These are phyloP conservation scores for Rugalucina vietnamica DNA, from an alignment of 2,888 invertebrate species.

Conservation along the genomic window DNA sequence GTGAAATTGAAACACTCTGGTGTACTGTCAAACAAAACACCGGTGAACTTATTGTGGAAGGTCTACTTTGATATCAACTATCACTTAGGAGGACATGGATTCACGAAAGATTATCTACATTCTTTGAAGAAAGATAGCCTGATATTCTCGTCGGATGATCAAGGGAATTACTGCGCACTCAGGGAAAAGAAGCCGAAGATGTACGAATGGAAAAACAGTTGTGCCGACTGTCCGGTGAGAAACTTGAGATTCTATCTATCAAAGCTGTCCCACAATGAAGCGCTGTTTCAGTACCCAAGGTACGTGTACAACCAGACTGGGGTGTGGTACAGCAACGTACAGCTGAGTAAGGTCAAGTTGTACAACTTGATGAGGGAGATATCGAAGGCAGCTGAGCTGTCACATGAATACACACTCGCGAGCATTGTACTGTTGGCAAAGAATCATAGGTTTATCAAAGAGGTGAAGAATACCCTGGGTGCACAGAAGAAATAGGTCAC, in stretches of 20 bases:
- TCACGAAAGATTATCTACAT: conserved; percentile 23
- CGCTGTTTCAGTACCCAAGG: conserved; percentile 46
- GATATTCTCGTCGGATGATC: conserved; percentile 43
- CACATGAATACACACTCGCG: conserved; percentile 20
- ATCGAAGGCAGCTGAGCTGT: conserved; percentile 30
- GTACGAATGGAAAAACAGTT: conserved; percentile 37
- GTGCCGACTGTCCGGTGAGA: conserved; percentile 49
- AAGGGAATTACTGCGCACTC: conserved; percentile 46
- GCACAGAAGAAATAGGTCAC: no score
- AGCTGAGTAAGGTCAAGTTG: conserved; percentile 27
- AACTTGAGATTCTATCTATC: conserved; percentile 42
- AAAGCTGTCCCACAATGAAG: conserved; percentile 32
- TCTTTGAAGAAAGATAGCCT: conserved; percentile 35
- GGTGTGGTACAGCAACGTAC: conserved; percentile 26
- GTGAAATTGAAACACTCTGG: conserved; percentile 29
- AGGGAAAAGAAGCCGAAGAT: conserved; percentile 31
- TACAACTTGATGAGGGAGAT: conserved; percentile 37
- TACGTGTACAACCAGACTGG: neutral
- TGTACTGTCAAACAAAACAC: conserved; percentile 40
- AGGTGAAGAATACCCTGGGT: neutral
- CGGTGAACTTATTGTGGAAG: conserved; percentile 44
- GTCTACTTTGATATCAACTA: conserved; percentile 55
- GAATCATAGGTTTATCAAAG: neutral
- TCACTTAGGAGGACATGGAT: conserved; percentile 30
- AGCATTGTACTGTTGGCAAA: conserved; percentile 35